Evolutionary conservation across 2,797 vertebrate genomes (phyloP).

Genomic region (Todus mexicanus): DNA sequence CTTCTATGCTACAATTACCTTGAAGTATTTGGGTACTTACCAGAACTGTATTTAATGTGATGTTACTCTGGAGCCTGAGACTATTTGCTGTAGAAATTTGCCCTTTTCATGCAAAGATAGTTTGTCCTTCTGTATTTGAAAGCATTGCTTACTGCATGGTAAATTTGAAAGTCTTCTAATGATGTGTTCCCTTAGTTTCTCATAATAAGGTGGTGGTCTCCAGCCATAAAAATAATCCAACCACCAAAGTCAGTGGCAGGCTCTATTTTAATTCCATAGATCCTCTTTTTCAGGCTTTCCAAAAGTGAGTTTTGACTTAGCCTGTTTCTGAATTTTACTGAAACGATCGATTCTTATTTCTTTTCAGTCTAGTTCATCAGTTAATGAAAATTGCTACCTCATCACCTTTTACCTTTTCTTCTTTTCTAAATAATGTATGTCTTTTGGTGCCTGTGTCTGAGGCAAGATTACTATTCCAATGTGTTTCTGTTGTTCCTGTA

Average conservation of each 20-base stretch:
- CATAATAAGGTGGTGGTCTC: neutral
- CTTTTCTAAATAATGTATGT: conserved; percentile 30
- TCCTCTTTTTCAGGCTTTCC: neutral
- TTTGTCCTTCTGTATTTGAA: neutral
- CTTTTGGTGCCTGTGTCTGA: conserved; percentile 13
- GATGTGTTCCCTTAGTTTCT: neutral
- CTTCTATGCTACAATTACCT: neutral
- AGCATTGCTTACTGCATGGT: neutral
- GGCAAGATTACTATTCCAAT: neutral
- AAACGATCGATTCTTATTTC: conserved; percentile 45
- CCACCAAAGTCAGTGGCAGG: neutral
- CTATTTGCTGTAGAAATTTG: neutral
- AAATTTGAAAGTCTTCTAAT: neutral
- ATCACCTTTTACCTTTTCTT: conserved; percentile 30
- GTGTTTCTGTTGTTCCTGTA: conserved; percentile 15
- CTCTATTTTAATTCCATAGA: neutral
- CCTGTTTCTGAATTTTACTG: neutral
- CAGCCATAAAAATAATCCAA: neutral
- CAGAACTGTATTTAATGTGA: neutral
- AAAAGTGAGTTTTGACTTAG: conserved; percentile 1
- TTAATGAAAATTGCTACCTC: conserved; percentile 48
- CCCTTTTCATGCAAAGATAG: neutral
- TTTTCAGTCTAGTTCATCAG: conserved; percentile 49
- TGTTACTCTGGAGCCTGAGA: neutral
- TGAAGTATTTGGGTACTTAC: neutral